phyloP scores from a whole-genome alignment of 2,797 vertebrate species.

The Cryptoprocta ferox region DNA sequence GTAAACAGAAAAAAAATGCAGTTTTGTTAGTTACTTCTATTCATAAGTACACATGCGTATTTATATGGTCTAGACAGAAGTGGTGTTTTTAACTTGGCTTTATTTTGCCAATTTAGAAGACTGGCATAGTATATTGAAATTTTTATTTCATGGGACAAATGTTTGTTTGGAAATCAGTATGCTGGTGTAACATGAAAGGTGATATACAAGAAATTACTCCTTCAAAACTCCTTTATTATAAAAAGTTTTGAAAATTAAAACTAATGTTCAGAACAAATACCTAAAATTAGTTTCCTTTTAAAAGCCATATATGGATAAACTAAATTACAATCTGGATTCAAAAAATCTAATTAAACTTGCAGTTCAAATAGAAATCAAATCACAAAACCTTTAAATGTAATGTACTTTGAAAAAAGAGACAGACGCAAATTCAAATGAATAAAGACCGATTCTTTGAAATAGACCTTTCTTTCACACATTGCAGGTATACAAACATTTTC shows the following conservation, averaged over 20 bases:
- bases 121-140: background rate
- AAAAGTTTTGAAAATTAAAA: background rate
- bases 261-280: background rate
- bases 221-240: background rate
- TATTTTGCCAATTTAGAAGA: background rate
- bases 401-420: background rate
- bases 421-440: background rate
- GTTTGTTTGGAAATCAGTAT: background rate
- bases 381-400: background rate
- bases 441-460: background rate
- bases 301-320: background rate
- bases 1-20: background rate
- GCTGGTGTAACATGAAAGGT: background rate
- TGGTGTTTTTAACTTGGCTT: background rate
- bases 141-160: background rate
- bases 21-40: background rate
- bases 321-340: background rate
- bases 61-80: background rate
- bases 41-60: background rate
- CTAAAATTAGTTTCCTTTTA: background rate
- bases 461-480: background rate
- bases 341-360: background rate
- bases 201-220: background rate
- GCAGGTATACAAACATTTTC: background rate
- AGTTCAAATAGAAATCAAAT: background rate